Percentiles rank a stretch among this genome's conserved stretches.
These are phyloP conservation scores for Bovichtus diacanthus DNA, from an alignment of 2,797 vertebrate genomes.

Conservation along the genomic window DNA sequence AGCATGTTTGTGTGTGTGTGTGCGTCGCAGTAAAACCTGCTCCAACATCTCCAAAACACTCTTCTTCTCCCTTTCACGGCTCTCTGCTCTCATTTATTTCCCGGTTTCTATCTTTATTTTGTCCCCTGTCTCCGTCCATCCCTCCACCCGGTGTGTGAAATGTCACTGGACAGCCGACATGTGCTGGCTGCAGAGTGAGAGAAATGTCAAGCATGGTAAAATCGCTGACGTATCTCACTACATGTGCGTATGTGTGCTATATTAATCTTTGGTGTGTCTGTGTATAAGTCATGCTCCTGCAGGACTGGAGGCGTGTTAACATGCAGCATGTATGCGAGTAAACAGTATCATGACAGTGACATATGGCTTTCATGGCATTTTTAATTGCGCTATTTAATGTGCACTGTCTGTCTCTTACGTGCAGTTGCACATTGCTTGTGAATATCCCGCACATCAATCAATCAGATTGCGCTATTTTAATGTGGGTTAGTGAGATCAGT, in stretches of 20 bases:
- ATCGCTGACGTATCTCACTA: slow-evolving; percentile 48
- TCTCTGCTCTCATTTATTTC: slow-evolving; percentile 15
- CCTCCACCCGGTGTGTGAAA: slow-evolving; percentile 67
- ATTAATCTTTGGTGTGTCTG: slow-evolving; percentile 31
- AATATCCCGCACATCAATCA: neutral
- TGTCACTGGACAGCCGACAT: slow-evolving; percentile 79
- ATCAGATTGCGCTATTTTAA: neutral
- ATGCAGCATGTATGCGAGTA: slow-evolving; percentile 1
- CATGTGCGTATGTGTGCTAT: slow-evolving; percentile 24
- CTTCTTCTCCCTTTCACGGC: neutral
- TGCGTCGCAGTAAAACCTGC: slow-evolving; percentile 14
- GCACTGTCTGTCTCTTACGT: neutral
- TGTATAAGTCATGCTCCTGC: neutral
- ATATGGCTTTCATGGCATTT: neutral
- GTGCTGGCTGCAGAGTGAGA: slow-evolving; percentile 69
- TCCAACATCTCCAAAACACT: slow-evolving; percentile 10
- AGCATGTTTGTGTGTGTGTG: slow-evolving; percentile 10
- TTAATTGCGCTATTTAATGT: neutral
- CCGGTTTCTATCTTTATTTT: slow-evolving; percentile 20
- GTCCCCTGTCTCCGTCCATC: slow-evolving; percentile 25
- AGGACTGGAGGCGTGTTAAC: neutral
- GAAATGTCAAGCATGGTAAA: slow-evolving; percentile 82
- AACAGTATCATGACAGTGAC: neutral
- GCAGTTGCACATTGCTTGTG: neutral
- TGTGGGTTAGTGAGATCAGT: no score